Percentiles rank a stretch among this genome's conserved stretches.
phyloP scores from a whole-genome alignment of 2,888 invertebrate species.

The Epistrophe grossulariae region DNA sequence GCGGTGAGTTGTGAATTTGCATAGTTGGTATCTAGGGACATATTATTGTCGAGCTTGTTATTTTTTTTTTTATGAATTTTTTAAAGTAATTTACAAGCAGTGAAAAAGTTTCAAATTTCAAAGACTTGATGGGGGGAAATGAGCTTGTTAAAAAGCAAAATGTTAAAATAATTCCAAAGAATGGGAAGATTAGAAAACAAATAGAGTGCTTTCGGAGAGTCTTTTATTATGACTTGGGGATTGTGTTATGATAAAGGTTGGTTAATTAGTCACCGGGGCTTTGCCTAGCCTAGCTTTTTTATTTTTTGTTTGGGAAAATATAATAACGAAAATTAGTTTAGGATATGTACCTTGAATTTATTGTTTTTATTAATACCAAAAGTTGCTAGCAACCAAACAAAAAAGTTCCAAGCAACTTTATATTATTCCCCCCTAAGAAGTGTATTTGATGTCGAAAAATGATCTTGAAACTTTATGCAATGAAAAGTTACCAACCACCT shows the following conservation, averaged over 20 bases:
- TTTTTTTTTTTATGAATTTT: not conserved
- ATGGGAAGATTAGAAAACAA: constrained; percentile 12
- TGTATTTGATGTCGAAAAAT: too few relatives aligned
- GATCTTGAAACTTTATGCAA: too few relatives aligned
- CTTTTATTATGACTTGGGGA: not conserved
- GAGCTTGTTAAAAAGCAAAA: constrained; percentile 1
- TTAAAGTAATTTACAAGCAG: constrained; percentile 9
- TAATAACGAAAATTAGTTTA: not conserved
- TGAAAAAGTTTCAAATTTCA: constrained; percentile 29
- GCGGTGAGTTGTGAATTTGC: constrained; percentile 54
- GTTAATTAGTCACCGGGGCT: not conserved
- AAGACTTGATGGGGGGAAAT: not conserved
- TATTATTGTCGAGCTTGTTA: constrained; percentile 26
- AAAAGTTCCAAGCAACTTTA: too few relatives aligned
- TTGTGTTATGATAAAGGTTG: not conserved
- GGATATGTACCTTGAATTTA: not conserved
- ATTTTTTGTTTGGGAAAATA: not conserved
- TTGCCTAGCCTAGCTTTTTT: not conserved
- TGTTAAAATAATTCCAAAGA: not conserved
- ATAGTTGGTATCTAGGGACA: constrained; percentile 56
- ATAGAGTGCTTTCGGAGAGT: not conserved
- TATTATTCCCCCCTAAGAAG: too few relatives aligned
- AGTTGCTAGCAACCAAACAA: too few relatives aligned
- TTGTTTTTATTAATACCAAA: too few relatives aligned
- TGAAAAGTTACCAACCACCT: too few relatives aligned